Conservation (phyloP, 2,113 vertebrate genomes). For the Dascyllus trimaculatus region DNA sequence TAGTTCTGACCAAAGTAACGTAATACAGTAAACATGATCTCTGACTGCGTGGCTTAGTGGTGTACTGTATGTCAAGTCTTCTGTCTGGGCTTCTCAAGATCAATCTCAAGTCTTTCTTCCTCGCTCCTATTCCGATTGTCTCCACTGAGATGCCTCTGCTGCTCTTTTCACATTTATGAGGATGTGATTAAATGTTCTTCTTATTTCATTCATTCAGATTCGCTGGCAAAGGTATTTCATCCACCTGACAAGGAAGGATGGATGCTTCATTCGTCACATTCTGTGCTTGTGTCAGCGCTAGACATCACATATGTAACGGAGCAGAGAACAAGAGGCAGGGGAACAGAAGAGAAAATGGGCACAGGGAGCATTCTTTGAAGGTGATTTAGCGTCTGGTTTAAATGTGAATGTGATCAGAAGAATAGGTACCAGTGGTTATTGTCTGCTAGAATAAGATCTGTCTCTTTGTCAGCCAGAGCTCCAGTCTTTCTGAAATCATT, state of each 20-base stretch:
- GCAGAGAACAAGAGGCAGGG: constrained; percentile 52
- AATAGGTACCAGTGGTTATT: constrained; percentile 57
- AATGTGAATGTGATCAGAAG: constrained; percentile 62
- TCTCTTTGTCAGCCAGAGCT: constrained; percentile 43
- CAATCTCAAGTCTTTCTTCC: constrained; percentile 15
- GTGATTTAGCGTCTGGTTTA: constrained; percentile 52
- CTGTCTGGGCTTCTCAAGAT: neutral
- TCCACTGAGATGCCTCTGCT: constrained; percentile 29
- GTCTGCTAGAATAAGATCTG: constrained; percentile 48
- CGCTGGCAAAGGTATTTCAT: constrained; percentile 60
- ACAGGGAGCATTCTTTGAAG: constrained; percentile 26
- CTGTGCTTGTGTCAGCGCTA: constrained; percentile 51
- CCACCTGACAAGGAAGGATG: constrained; percentile 55
- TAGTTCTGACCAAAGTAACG: constrained; percentile 23
- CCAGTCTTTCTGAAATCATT: constrained; percentile 20
- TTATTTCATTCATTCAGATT: constrained; percentile 55
- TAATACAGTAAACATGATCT: constrained; percentile 30
- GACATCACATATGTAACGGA: constrained; percentile 62
- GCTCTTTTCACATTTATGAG: constrained; percentile 44
- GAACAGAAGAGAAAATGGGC: constrained; percentile 65
- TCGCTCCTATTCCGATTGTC: constrained; percentile 25
- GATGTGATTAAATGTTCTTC: constrained; percentile 58
- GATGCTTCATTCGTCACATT: constrained; percentile 52
- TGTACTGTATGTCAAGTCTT: neutral
- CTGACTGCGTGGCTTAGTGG: constrained; percentile 16